phyloP scores from a whole-genome alignment of 2,888 invertebrate genomes.

The Acanthoscelides obtectus region DNA sequence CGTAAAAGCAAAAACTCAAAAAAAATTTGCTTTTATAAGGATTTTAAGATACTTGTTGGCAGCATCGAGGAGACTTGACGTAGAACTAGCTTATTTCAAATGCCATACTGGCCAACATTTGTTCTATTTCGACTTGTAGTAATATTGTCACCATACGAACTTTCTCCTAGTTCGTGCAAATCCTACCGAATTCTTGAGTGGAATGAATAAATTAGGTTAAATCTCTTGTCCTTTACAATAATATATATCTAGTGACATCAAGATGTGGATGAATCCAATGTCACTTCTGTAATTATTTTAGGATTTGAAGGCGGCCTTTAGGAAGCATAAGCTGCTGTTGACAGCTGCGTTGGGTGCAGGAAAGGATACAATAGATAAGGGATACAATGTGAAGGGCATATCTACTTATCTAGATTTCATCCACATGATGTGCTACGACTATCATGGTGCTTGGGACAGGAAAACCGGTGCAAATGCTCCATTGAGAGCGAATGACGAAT shows the following conservation, averaged over 20 bases:
- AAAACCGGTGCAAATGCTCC: slow-evolving; percentile 77
- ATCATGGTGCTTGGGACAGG: slow-evolving; percentile 79
- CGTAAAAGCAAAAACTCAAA: no score
- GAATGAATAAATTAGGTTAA: background rate
- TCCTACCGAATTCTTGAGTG: no score
- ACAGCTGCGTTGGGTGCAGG: slow-evolving; percentile 82
- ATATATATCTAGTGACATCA: background rate
- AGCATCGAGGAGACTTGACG: no score
- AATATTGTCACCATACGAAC: no score
- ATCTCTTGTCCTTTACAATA: background rate
- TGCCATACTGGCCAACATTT: no score
- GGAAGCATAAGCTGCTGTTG: slow-evolving; percentile 61
- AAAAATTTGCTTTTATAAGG: no score
- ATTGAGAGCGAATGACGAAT: slow-evolving; percentile 55
- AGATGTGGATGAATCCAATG: background rate
- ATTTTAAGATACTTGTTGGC: no score
- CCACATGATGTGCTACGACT: slow-evolving; percentile 88
- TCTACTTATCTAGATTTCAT: slow-evolving; percentile 65
- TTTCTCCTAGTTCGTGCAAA: no score
- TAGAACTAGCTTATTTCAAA: no score
- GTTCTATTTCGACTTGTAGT: no score
- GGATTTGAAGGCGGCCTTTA: slow-evolving; percentile 70
- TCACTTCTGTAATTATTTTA: slow-evolving; percentile 34
- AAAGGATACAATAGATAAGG: slow-evolving; percentile 67
- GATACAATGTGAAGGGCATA: slow-evolving; percentile 71